These are phyloP conservation scores for Panorpa germanica DNA, from an alignment of 2,888 invertebrate genomes.

Conservation along the genomic window DNA sequence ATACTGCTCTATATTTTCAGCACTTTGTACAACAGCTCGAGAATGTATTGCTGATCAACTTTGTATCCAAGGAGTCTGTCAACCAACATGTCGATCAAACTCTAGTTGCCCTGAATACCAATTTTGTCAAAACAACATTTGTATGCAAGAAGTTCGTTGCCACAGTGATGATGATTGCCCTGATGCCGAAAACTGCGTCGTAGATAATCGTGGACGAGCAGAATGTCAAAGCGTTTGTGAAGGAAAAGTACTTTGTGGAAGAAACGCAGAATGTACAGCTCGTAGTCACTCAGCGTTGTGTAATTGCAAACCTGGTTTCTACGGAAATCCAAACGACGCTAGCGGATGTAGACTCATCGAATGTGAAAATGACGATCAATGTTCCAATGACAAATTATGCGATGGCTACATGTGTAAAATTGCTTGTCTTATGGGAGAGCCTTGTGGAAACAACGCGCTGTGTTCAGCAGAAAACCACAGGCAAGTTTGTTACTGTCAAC, in stretches of 20 bases:
- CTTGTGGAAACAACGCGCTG: constrained; percentile 68
- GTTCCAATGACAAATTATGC: constrained; percentile 67
- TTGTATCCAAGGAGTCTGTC: constrained; percentile 71
- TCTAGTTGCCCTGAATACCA: constrained; percentile 70
- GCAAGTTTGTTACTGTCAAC: constrained; percentile 68
- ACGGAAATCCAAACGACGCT: constrained; percentile 68
- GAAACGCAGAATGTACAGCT: constrained; percentile 64
- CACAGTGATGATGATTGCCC: constrained; percentile 51
- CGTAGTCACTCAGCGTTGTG: constrained; percentile 57
- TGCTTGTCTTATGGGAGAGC: constrained; percentile 64
- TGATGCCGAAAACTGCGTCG: constrained; percentile 49
- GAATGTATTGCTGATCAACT: constrained; percentile 75
- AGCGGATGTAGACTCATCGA: constrained; percentile 67
- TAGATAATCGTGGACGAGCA: constrained; percentile 47
- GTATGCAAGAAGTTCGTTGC: constrained; percentile 66
- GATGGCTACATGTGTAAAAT: constrained; percentile 70
- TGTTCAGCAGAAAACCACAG: constrained; percentile 70
- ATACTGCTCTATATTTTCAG: constrained; percentile 22
- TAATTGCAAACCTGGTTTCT: constrained; percentile 58
- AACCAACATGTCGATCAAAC: constrained; percentile 64
- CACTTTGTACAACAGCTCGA: constrained; percentile 58
- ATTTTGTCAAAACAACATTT: constrained; percentile 67
- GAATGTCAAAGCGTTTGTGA: constrained; percentile 62
- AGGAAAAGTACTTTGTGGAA: constrained; percentile 47
- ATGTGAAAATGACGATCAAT: constrained; percentile 50